Base-by-base conservation (phyloP, 2,888 invertebrate species). In the Palloptera scutellata region DNA sequence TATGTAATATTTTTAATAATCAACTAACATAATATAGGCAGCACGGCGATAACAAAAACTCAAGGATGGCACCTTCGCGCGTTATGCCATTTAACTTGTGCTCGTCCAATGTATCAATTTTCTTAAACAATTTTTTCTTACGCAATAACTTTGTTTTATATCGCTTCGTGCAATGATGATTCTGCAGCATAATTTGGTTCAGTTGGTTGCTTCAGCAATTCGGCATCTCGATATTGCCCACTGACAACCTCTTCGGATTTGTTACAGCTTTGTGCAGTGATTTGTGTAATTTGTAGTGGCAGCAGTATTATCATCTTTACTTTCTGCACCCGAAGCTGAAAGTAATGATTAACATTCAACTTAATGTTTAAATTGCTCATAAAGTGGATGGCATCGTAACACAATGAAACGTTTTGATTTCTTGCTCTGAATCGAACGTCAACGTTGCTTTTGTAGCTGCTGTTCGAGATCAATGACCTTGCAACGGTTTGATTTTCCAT, bases 21-120 rank as follows among this genome's bases (percentile, higher is more conserved):
- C 12, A 12, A 41, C 11, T 30, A 17, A n/a, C n/a, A 51, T 40
- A 48, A 41, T 61, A 40, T 61, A 61, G 51, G 91, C 5, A 96
- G 85, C 0, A 95, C 92, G 1, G 94, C 92, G 0, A 93, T 91
- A 66, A 96, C 66, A 96, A 84, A 81, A 96, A 96, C 82, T 96
- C 96, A 51, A 96, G 84, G 84, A 95, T 96, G 0, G 94, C 94
- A 9, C 93, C 93, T 83, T 94, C 94, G 0, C 94, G 87, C 1
- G 92, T 91, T 77, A 92, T 92, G 74, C 48, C 6, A 54, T 17
- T 30, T 30, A 30, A 30, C 30, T 30, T 2, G 3, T 90, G 88
- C 72, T 89, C 90, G 72, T 90, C 89, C n/a, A 89, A 77, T 13
- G 87, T 86, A n/a, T 73, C 77, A 64, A 85, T 84, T 75, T 79